Base-by-base conservation (phyloP, 2,888 invertebrate species). In the Leptinotarsa juncta region DNA sequence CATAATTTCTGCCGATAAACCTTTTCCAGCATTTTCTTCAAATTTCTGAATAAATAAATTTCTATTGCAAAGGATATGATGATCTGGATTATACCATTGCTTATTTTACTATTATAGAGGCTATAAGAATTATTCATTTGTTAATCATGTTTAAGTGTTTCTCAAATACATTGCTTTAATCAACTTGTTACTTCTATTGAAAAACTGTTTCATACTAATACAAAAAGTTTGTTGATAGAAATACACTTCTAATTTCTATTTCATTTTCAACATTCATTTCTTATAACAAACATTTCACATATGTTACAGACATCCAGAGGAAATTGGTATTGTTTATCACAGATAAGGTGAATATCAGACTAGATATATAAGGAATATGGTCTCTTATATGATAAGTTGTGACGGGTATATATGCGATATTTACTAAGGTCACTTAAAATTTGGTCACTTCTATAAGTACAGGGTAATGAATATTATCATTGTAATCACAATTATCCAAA, bases 391-490 rank as follows among this genome's bases (percentile, higher is more conserved):
- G 66, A 71, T 73, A 73, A 76, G 67, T 75, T 69, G 73, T 74
- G 76, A 76, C 68, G 77, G 73, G 73, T 78, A 79, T 71, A 71
- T 76, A 76, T 76, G 73, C 71, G 73, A 77, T 76, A 76, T 10
- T 78, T 74, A 74, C 85, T 86, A 88, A 87, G 87, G 87, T 81
- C 87, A 88, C 87, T 88, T 87, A 80, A 74, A 78, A 79, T 86
- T 92, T 92, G 83, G 90, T 90, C 83, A 94, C 88, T 83, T 91
- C 91, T 82, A 94, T 88, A 74, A 94, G 88, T 79, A 94, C 89
- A 65, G 94, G 94, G 88, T 93, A 94, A 86, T 94, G 94, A 77
- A 93, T 90, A 87, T 93, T 91, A 84, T 93, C 91, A 82, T 92
- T 91, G 85, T 93, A 94, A 77, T 90, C 90, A 78, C 90, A 88